These are phyloP conservation scores for Rhabdophis nuchalis DNA, from an alignment of 2,797 vertebrate genomes.

Conservation along the genomic window DNA sequence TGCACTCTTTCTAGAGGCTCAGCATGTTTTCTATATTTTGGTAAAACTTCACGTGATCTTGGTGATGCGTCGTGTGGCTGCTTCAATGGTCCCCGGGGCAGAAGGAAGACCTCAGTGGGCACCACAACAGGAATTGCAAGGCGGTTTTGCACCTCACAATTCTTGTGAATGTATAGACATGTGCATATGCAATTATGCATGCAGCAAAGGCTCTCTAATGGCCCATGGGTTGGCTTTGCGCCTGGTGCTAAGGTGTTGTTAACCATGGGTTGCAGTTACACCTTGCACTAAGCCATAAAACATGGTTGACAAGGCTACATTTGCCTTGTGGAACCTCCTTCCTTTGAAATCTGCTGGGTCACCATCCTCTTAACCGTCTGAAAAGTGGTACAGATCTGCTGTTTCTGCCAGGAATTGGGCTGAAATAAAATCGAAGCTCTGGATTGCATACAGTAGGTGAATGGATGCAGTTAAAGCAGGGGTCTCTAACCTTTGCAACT, in stretches of 20 bases:
- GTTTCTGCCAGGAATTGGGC: not conserved
- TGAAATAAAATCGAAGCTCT: not conserved
- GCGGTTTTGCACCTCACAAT: not conserved
- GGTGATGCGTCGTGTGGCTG: too few relatives aligned
- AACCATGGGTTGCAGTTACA: not conserved
- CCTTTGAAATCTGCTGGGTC: not conserved
- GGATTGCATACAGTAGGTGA: not conserved
- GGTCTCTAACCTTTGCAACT: too few relatives aligned
- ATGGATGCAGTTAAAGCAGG: not conserved
- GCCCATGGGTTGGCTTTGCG: not conserved
- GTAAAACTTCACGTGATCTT: too few relatives aligned
- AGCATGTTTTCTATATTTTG: too few relatives aligned
- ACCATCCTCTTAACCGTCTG: not conserved
- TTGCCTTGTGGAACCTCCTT: not conserved
- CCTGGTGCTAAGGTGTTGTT: not conserved
- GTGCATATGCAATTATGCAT: too few relatives aligned
- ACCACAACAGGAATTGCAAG: not conserved
- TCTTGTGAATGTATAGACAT: not conserved
- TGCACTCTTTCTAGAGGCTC: too few relatives aligned
- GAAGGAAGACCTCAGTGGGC: not conserved
- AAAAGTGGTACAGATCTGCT: not conserved
- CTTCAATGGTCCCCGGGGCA: not conserved
- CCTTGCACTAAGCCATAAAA: not conserved
- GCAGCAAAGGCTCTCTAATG: not conserved
- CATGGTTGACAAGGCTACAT: not conserved